phyloP scores from a whole-genome alignment of 2,113 vertebrate genomes.

The Copsychus sechellarum region DNA sequence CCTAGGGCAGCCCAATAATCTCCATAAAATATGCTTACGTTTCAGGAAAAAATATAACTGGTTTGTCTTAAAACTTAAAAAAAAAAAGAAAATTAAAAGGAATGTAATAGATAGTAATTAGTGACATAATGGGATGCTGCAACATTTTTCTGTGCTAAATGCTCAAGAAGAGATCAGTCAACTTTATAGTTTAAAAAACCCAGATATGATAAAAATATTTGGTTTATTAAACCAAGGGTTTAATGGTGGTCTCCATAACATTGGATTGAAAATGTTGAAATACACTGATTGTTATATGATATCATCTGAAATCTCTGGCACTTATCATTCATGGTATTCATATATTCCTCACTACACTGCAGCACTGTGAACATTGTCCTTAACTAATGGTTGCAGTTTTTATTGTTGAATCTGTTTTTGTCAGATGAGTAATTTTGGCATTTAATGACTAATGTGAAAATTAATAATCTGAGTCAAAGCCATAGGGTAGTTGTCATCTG shows the following conservation, averaged over 20 bases:
- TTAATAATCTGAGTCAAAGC: constrained; percentile 47
- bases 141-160: background rate
- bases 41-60: background rate
- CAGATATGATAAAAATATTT: background rate
- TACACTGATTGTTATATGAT: background rate
- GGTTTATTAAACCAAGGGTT: background rate
- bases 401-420: constrained; percentile 46
- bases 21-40: background rate
- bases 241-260: background rate
- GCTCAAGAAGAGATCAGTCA: background rate
- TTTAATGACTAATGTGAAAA: constrained; percentile 52
- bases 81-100: background rate
- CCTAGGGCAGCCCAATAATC: background rate
- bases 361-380: constrained; percentile 26
- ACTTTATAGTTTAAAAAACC: background rate
- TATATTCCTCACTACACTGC: background rate
- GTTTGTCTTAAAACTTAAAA: background rate
- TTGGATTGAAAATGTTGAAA: background rate
- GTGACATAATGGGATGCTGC: background rate
- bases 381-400: constrained; percentile 46
- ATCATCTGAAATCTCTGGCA: background rate
- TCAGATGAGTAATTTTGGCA: constrained; percentile 51
- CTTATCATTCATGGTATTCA: background rate
- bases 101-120: background rate
- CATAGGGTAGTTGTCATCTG: constrained; percentile 15